phyloP scores from a whole-genome alignment of 2,797 vertebrate species.

The Sarcophilus harrisii region DNA sequence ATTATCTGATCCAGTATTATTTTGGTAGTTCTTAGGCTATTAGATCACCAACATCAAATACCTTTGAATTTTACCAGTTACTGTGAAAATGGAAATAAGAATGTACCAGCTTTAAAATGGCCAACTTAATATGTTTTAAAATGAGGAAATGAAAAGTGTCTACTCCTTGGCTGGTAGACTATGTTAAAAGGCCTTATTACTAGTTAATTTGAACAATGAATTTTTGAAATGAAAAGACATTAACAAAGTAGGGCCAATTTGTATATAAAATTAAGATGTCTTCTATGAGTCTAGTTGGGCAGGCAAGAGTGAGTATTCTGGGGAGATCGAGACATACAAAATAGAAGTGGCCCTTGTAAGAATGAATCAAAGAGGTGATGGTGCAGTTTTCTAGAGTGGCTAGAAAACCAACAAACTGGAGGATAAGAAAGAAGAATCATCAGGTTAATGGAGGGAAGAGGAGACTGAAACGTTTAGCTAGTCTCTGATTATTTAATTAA shows the following conservation, averaged over 20 bases:
- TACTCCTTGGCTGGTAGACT: not conserved
- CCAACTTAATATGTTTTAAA: constrained; percentile 16
- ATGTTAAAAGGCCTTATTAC: not conserved
- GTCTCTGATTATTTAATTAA: not conserved
- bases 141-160: constrained; percentile 1
- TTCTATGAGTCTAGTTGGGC: not conserved
- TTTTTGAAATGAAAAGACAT: not conserved
- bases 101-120: not conserved
- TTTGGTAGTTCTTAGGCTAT: constrained; percentile 7
- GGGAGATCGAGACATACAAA: not conserved
- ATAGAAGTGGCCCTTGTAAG: not conserved
- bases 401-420: not conserved
- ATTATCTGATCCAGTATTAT: constrained; percentile 37
- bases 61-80: not conserved
- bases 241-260: not conserved
- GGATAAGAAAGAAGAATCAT: not conserved
- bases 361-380: not conserved
- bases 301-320: not conserved
- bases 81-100: constrained; percentile 6
- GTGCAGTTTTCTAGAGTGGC: too few species aligned
- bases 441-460: not conserved
- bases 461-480: not conserved
- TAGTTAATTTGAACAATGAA: constrained; percentile 9
- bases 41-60: constrained; percentile 4
- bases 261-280: not conserved